Base-by-base conservation (phyloP, 2,113 vertebrate species). In the Podarcis muralis region DNA sequence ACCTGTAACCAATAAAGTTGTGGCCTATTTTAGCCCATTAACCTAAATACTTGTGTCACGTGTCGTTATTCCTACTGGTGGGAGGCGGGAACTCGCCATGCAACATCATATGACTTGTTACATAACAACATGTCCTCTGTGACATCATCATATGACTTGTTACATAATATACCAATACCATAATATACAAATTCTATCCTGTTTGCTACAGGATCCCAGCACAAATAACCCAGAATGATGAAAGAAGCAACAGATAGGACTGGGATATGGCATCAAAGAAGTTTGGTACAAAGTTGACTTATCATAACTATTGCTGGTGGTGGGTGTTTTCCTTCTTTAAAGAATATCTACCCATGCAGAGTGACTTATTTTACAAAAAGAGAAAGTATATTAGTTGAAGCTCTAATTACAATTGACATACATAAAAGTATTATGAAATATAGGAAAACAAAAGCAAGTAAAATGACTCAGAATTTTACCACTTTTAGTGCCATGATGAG, bases 391-490 rank as follows among this genome's bases (percentile, higher is more conserved):
- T 30, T 35, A 37, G 7, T 59, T 72, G 6, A 5, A 71, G 35
- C 23, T 27, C 22, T 43, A n/a, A 43, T n/a, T n/a, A 16, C 48
- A 32, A 32, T 30, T 48, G 53, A 35, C 4, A 23, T 81, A 2
- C 6, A 72, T 27, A 37, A 72, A 81, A 62, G 37, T 59, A 27
- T 13, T 81, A 53, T 74, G 11, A 69, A 72, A 1, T 68, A 11
- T 35, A 66, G 18, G 27, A 75, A 75, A 66, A 83, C 12, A 84
- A 88, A 93, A 82, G 87, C 94, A 95, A 96, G 91, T 92, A 93
- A 95, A 94, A 96, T 37, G 94, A 86, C 80, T 84, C 15, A 89
- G 92, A 93, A 85, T 86, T 92, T 95, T 72, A 88, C 90, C 84
- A 48, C 74, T 76, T 43, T 81, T 88, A 23, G 0, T 83, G 90